Evolutionary conservation across 2,113 vertebrate genomes (phyloP).

Genomic region (Gobiocypris rarus): DNA sequence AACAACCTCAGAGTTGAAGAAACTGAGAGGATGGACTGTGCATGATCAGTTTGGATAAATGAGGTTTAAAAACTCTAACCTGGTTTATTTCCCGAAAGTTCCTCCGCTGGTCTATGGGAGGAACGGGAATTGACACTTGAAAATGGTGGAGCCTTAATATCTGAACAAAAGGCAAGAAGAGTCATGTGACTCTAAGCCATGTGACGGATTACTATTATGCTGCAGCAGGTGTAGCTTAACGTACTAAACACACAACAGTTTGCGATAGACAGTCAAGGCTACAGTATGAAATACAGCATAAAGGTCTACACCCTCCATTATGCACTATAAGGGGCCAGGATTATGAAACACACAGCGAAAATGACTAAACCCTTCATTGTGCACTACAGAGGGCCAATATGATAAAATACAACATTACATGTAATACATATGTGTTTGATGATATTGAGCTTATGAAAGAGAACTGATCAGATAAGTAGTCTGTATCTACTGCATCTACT

Average conservation of each 20-base stretch:
- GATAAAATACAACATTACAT: constrained; percentile 14
- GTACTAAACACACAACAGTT: not conserved
- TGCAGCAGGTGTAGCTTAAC: not conserved
- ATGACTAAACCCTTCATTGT: not conserved
- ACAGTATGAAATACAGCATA: not conserved
- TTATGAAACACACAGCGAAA: not conserved
- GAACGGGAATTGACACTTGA: not conserved
- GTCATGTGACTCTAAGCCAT: constrained; percentile 8
- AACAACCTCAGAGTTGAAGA: not conserved
- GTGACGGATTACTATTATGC: not conserved
- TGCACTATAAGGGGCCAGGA: not conserved
- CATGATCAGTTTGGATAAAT: not conserved
- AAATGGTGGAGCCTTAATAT: not conserved
- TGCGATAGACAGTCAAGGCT: constrained; percentile 8
- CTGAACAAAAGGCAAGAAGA: not conserved
- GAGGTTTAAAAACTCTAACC: not conserved
- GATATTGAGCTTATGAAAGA: constrained; percentile 7
- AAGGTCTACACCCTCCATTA: not conserved
- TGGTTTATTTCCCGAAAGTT: not conserved
- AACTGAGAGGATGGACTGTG: not conserved
- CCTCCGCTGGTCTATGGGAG: not conserved
- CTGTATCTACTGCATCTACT: not conserved
- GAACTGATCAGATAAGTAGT: not conserved
- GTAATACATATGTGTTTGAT: not conserved
- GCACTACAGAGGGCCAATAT: not conserved